Conservation (phyloP, 2,797 vertebrate species). For the Pipistrellus pipistrellus region DNA sequence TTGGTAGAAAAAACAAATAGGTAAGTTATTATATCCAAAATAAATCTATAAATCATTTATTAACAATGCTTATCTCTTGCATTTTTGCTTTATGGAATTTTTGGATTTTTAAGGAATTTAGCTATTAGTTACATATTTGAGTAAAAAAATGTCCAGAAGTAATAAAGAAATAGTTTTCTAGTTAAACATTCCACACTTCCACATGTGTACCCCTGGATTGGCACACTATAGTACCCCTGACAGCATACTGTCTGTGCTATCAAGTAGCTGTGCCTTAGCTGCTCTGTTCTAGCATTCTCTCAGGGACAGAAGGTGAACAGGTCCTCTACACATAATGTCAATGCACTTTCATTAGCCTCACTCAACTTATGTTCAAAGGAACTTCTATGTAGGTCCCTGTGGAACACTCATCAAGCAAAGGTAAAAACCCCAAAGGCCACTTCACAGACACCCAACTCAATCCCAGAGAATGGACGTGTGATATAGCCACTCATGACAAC, state of each 20-base stretch:
- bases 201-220: neutral
- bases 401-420: neutral
- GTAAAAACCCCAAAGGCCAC: neutral
- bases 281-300: neutral
- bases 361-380: neutral
- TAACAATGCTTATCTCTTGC: neutral
- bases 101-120: neutral
- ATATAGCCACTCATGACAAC: fast-evolving
- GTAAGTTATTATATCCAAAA: neutral
- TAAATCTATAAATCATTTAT: neutral
- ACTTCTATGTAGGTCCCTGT: neutral
- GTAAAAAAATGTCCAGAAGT: neutral
- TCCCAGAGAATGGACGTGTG: neutral
- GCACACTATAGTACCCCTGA: neutral
- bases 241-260: neutral
- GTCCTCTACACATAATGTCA: neutral
- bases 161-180: neutral
- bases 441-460: neutral
- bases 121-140: neutral
- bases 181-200: neutral
- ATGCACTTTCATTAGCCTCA: neutral
- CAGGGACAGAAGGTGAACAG: neutral
- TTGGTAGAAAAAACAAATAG: neutral
- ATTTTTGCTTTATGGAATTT: neutral
- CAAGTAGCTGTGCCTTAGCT: too few species aligned